Base-by-base conservation (phyloP, 1,140 invertebrate genomes). In the Glossosoma conforme region DNA sequence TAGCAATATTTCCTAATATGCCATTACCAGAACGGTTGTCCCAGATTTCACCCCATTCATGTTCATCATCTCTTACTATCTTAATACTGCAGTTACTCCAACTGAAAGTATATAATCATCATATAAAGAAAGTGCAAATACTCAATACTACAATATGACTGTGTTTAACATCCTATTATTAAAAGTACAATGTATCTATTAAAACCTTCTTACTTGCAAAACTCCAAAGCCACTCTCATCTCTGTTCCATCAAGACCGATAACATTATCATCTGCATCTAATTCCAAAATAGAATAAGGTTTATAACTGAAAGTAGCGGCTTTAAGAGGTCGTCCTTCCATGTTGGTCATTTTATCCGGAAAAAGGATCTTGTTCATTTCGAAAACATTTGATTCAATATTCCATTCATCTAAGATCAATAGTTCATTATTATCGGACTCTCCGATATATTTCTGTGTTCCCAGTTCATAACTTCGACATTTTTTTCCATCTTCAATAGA, bases 11-110 rank as follows among this genome's bases (percentile, higher is more conserved):
- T n/a, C 79, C 79, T 20, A 80, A 53, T 20, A 80, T 64, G 3
- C 79, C 79, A 44, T 75, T 70, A 24, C 78, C 79, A 6, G 77
- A 77, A 44, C 70, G 63, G 56, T 82, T 81, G 13, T 76, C 70
- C 55, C 70, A 79, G 43, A 80, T 74, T 53, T 77, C 71, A 3
- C 79, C 79, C 78, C 78, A 82, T 60, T 77, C 62, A 18, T 74
- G 64, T 18, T 63, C 62, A 42, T 77, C 69, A 43, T 76, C 72
- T 38, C 71, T 65, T 13, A 79, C 58, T 22, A 78, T 61, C 56
- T 69, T 61, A 15, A 73, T 56, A 0, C 70, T 67, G 25, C 75
- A 78, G 56, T 77, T 75, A 42, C 76, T 66, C 68, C 72, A 69
- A 42, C 72, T 73, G 44, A n/a, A n/a, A n/a, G n/a, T n/a, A n/a